These are phyloP conservation scores for Pimephales promelas DNA, from an alignment of 2,113 vertebrate species.

Conservation along the genomic window DNA sequence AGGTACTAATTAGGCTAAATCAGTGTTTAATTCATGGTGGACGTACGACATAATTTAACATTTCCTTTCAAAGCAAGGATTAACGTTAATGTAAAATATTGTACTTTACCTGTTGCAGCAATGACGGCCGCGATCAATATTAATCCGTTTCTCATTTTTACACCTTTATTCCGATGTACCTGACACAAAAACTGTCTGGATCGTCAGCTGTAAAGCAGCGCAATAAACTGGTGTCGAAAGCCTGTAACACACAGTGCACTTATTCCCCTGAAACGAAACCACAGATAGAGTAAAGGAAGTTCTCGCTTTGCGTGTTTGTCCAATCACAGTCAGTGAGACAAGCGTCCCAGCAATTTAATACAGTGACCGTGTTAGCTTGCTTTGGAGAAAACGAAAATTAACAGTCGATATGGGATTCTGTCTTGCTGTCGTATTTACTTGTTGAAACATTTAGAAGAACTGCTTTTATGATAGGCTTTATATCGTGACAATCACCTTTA, in stretches of 20 bases:
- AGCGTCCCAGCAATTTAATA: neutral
- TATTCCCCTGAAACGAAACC: slow-evolving; percentile 50
- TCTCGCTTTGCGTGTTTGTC: slow-evolving; percentile 22
- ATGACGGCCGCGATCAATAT: neutral
- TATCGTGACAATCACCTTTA: neutral
- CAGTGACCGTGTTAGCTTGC: neutral
- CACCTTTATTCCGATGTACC: neutral
- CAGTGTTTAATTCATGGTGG: neutral
- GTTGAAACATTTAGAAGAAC: neutral
- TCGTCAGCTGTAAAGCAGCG: neutral
- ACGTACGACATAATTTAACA: neutral
- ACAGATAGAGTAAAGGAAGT: slow-evolving; percentile 13
- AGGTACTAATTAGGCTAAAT: neutral
- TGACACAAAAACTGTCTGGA: neutral
- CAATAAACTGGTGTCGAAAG: neutral
- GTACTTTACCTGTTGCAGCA: slow-evolving; percentile 21
- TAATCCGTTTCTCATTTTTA: neutral
- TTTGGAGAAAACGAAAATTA: neutral
- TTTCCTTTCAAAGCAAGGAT: neutral
- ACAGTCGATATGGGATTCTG: neutral
- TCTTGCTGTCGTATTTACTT: neutral
- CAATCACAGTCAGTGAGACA: neutral
- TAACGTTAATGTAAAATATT: neutral
- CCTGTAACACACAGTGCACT: neutral
- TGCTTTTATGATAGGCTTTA: neutral